Base-by-base conservation (phyloP, 2,888 invertebrate genomes). In the Brenthis ino region DNA sequence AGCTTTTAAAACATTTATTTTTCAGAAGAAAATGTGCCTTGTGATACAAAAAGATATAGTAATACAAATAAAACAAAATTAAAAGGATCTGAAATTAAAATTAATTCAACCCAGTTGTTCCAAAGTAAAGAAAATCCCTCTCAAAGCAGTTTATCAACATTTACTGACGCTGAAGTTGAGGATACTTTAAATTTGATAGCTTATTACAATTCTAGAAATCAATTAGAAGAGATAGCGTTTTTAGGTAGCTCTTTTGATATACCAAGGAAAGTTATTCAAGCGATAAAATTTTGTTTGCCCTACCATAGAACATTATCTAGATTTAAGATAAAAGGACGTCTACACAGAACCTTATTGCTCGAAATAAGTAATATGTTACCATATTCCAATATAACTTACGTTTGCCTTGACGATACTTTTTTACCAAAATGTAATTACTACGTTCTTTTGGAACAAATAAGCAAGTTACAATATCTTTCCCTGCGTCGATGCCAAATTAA, bases 401-500 rank as follows among this genome's bases (percentile, higher is more conserved):
- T 89, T 28, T 81, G 80, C 70, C 75, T 88, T 0, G 88, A 89
- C 63, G 81, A 82, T 57, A 78, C 80, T 4, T 67, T 67, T 67
- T 73, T 87, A 0, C 74, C 76, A 1, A 76, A 83, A 68, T 82
- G 79, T 0, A 82, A 83, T 67, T 86, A 85, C 71, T 77, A 79
- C 53, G 56, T 80, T 13, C 61, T 88, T n/a, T 71, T 88, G 37
- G 77, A 86, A 50, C 68, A 79, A 24, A 48, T 64, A 8, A 76
- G 82, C 33, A 75, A 76, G n/a, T 71, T 89, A 28, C 84, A 78
- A 68, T 75, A 77, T 72, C 73, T 88, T 11, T 87, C 87, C 6
- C 68, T 89, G 13, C 81, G 80, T 43, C 79, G 83, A 72, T 88
- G 88, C 66, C 54, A 51, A 2, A 79, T 89, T 47, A 79, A 78